These are phyloP conservation scores for Hydropsyche betteni DNA, from an alignment of 2,888 invertebrate species.

Conservation along the genomic window DNA sequence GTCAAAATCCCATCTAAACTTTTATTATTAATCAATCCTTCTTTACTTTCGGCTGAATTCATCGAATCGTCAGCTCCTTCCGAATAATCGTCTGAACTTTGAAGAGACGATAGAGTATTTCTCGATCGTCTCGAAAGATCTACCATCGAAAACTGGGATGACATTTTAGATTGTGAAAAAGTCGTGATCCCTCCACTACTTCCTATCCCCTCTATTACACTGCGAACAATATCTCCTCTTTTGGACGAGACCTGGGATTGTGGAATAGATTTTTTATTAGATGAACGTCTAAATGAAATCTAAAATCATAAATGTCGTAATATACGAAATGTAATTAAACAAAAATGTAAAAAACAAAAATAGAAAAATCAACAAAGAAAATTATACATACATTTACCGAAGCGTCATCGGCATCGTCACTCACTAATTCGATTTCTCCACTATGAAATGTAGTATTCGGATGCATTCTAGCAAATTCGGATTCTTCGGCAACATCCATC, in stretches of 20 bases:
- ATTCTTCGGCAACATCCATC: constrained; percentile 35
- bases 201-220: constrained; percentile 50
- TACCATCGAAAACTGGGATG: constrained; percentile 46
- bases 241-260: constrained; percentile 19
- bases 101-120: constrained; percentile 62
- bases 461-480: constrained; percentile 63
- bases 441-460: constrained; percentile 66
- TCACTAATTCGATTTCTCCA: constrained; percentile 49
- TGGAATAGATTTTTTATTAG: constrained; percentile 38
- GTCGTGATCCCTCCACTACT: constrained; percentile 39
- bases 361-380: neutral
- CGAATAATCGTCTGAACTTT: constrained; percentile 55
- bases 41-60: constrained; percentile 58
- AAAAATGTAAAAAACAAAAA: neutral
- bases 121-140: constrained; percentile 39
- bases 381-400: constrained; percentile 46
- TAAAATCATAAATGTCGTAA: constrained; percentile 34
- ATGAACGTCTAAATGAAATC: constrained; percentile 44
- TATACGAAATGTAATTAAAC: neutral
- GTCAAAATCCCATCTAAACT: constrained; percentile 55
- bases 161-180: constrained; percentile 35
- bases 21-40: constrained; percentile 58
- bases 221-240: constrained; percentile 45
- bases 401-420: constrained; percentile 56
- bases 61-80: constrained; percentile 54